Percentiles rank a stretch among this genome's conserved stretches.
phyloP scores from a whole-genome alignment of 2,797 vertebrate species.

The Girardinus metallicus region DNA sequence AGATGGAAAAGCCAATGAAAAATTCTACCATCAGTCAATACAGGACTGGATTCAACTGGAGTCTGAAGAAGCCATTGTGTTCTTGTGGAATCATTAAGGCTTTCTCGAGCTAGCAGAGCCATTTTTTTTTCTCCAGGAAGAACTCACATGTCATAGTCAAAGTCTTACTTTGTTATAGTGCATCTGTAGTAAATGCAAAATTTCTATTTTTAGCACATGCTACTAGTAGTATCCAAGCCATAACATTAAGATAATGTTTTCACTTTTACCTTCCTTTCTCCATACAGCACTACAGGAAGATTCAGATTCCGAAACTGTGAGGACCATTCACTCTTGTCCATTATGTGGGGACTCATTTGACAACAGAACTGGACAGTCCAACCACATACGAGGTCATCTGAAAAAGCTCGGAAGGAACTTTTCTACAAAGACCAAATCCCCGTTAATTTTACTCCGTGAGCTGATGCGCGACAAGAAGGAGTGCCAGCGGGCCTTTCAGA shows the following conservation, averaged over 20 bases:
- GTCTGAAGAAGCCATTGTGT: neutral
- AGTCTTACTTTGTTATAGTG: neutral
- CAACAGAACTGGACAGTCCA: constrained; percentile 97
- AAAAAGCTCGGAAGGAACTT: constrained; percentile 95
- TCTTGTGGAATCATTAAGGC: neutral
- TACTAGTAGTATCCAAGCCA: neutral
- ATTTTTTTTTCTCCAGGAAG: neutral
- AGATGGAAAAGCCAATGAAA: neutral
- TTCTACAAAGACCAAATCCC: constrained; percentile 91
- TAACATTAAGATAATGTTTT: neutral
- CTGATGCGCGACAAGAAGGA: constrained; percentile 98
- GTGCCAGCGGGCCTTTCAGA: constrained; percentile 92
- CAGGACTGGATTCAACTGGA: neutral
- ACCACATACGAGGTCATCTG: constrained; percentile 97
- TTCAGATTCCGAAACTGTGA: constrained; percentile 78
- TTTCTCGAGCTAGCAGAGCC: neutral
- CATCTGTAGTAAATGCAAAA: neutral
- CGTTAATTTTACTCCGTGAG: constrained; percentile 93
- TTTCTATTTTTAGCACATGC: neutral
- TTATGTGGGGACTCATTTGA: constrained; percentile 96
- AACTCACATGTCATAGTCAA: neutral
- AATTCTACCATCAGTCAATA: neutral
- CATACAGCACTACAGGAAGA: constrained; percentile 65
- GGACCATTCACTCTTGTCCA: constrained; percentile 84
- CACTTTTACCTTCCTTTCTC: constrained; percentile 7